A percentile compares a stretch with the other conserved stretches of the same genome.
Evolutionary conservation across 2,797 vertebrate genomes (phyloP).

Genomic region (Podargus strigoides): DNA sequence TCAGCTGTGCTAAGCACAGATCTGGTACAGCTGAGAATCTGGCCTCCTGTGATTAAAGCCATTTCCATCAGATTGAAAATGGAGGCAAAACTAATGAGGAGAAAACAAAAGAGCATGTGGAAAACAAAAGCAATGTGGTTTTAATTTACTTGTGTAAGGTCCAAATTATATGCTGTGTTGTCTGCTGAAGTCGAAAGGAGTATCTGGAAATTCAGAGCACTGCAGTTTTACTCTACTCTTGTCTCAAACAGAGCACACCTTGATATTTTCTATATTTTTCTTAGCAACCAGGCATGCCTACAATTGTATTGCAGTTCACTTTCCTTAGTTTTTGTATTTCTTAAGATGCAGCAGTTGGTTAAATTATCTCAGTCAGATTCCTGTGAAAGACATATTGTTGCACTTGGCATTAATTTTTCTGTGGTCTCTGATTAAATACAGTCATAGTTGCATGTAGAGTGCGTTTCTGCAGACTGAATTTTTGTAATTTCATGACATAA

Average conservation of each 20-base stretch:
- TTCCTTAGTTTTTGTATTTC: not conserved
- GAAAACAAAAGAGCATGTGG: not conserved
- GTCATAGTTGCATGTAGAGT: not conserved
- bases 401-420: not conserved
- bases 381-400: not conserved
- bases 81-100: constrained; percentile 5
- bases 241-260: not conserved
- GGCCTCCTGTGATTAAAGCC: not conserved
- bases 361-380: not conserved
- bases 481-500: not conserved
- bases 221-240: not conserved
- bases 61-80: not conserved
- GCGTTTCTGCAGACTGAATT: not conserved
- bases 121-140: constrained; percentile 25
- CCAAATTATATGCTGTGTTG: not conserved
- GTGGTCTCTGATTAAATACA: not conserved
- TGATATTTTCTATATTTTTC: not conserved
- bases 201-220: not conserved
- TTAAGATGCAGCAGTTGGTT: not conserved
- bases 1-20: not conserved
- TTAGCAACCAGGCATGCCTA: not conserved
- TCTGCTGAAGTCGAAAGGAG: not conserved
- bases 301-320: not conserved
- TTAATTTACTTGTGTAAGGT: constrained; percentile 9
- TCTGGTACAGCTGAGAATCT: not conserved